Evolutionary conservation across 2,888 invertebrate genomes (phyloP), one percentile per base, ranked within the genome.

Genomic region (Eupithecia tripunctaria): DNA sequence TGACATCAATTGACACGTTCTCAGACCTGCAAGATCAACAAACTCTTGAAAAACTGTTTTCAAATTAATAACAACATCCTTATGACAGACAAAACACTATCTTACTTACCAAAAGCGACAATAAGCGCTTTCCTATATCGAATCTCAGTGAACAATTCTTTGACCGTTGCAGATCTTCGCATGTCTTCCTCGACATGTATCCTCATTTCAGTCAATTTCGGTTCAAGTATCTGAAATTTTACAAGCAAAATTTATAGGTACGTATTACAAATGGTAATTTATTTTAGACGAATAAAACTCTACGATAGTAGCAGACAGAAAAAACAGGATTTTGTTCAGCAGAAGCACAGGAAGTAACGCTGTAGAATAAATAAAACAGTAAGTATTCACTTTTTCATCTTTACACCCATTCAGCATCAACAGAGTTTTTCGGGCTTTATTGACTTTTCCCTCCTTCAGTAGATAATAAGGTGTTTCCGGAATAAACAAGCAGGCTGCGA

Each of bases 391-490:
- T 84, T 85, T 83, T 14, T 82, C 81, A 78, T 86, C 83, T 38
- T 83, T 83, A 74, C 73, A 83, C 14, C 91, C 91, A 72, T 89
- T 91, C 14, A 95, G 78, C 62, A 81, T 86, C 68, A 78, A 81
- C 29, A 95, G 76, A 14, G 84, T 89, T 27, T 84, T 85, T 70
- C 86, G 89, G 0, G 95, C 95, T 1, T 88, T 85, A 7, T 88
- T 88, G 10, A 90, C 86, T 21, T 89, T 86, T 1, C 91, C 91
- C 68, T 89, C 91, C 85, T 95, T 95, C 29, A 96, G 82, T 47
- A 95, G 85, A 78, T 89, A 95, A 78, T 95, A 95, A 0, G 95
- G 96, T 0, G 95, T 95, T 79, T 96, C 96, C 0, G 95, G 95
- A 82, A 95, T 94, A 88, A 94, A 95, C 69, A 87, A 85, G 76